These are phyloP conservation scores for Coenobita brevimanus DNA, from an alignment of 1,140 invertebrate genomes.

Conservation along the genomic window DNA sequence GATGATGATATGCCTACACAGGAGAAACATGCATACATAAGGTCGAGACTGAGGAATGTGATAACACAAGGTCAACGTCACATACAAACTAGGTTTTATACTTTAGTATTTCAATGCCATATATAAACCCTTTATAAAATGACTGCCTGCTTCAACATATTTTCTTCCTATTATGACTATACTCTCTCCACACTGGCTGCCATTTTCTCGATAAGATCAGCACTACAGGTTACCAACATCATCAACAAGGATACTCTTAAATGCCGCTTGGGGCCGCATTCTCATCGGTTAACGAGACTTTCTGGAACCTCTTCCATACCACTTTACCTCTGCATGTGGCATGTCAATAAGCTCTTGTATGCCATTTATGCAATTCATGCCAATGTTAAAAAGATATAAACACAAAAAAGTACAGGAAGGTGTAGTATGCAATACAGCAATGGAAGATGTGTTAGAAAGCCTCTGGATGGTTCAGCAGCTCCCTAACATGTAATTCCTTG, in stretches of 20 bases:
- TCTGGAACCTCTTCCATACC: too few species aligned
- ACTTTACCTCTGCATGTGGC: too few species aligned
- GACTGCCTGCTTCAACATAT: neutral
- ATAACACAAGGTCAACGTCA: constrained; percentile 51
- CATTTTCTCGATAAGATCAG: constrained; percentile 24
- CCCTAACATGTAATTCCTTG: too few species aligned
- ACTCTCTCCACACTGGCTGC: constrained; percentile 16
- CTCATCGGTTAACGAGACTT: too few species aligned
- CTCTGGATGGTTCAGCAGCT: too few species aligned
- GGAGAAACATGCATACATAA: constrained; percentile 56
- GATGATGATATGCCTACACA: constrained; percentile 48
- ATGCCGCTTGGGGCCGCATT: too few species aligned
- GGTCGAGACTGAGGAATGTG: constrained; percentile 55
- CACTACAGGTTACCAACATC: constrained; percentile 24
- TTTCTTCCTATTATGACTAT: constrained; percentile 8
- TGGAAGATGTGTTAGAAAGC: too few species aligned
- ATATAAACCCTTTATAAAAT: constrained; percentile 55
- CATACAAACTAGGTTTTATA: constrained; percentile 51
- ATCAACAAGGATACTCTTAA: constrained; percentile 33
- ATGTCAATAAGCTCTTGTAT: too few species aligned
- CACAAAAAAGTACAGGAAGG: too few species aligned
- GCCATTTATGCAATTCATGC: too few species aligned
- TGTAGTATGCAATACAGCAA: too few species aligned
- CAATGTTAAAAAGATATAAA: too few species aligned
- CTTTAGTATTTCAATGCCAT: constrained; percentile 46